Evolutionary conservation across 1,140 invertebrate genomes (phyloP), one percentile per base, ranked within the genome.

Genomic region (Bombus difficillimus): DNA sequence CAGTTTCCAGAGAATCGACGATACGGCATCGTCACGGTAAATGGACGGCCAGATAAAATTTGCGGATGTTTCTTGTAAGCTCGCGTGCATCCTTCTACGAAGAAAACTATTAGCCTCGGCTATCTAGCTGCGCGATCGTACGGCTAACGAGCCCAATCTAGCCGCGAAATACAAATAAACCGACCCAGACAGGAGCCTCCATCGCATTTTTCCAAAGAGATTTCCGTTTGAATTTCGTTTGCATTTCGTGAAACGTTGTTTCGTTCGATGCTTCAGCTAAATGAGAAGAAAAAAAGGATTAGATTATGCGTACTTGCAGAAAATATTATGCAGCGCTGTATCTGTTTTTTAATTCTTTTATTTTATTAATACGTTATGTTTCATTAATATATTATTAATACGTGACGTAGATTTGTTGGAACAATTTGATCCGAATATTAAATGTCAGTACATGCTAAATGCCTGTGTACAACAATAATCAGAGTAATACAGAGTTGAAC

Each of bases 121-220:
- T 90, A 90, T 90, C 89, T 71, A 62, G 8, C 69, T 75, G 68
- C 34, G 89, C 85, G 89, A 90, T 90, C 89, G 85, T 80, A 73
- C 76, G 85, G 76, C 88, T 91, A 93, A 93, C 92, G 86, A 93
- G 91, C 78, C 88, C 87, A 76, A 88, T 75, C 75, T 83, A 59
- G 32, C 82, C 75, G 84, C 87, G 62, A 86, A 86, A 86, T 82
- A 82, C 69, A 86, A 82, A 88, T 78, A 43, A 71, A 87, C 57
- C 79, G 86, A 64, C 73, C 39, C 39, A 43, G 69, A 18, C 71
- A 43, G 6, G 41, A 72, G 66, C 13, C 37, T 25, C 22, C 37
- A 3, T 25, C 37, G 37, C 10, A 10, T 71, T 71, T 71, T 71
- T 69, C 66, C 66, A 62, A 37, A 34, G 41, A 53, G 32, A 37